Conservation (phyloP, 2,113 vertebrate genomes). For the Pterophyllum scalare region DNA sequence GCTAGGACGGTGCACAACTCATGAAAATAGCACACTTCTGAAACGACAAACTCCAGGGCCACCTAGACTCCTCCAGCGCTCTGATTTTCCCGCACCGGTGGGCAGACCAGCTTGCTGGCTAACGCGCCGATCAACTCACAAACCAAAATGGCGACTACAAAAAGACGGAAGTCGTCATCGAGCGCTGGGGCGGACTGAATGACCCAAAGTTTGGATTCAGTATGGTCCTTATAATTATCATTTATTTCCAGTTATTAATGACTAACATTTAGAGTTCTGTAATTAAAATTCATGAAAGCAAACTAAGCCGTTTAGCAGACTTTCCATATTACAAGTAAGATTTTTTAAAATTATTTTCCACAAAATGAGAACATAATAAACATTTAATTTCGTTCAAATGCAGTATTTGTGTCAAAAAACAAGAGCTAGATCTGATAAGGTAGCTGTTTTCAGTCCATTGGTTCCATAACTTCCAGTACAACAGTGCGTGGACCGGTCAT, state of each 20-base stretch:
- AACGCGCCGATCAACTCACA: slow-evolving; percentile 46
- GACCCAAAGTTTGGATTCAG: not conserved
- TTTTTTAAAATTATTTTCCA: not conserved
- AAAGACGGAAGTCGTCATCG: slow-evolving; percentile 68
- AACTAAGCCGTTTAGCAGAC: not conserved
- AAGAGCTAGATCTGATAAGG: not conserved
- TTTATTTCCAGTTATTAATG: not conserved
- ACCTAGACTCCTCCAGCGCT: not conserved
- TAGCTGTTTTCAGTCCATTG: slow-evolving; percentile 71
- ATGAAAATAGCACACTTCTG: not conserved
- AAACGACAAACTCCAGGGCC: not conserved
- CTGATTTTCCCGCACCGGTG: not conserved
- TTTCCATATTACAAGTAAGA: not conserved
- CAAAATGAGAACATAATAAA: not conserved
- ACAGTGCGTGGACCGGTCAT: slow-evolving; percentile 87
- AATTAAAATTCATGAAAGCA: not conserved
- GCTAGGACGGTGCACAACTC: not conserved
- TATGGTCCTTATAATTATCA: not conserved
- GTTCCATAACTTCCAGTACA: slow-evolving; percentile 88
- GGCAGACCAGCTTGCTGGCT: slow-evolving; percentile 21
- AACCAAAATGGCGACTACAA: slow-evolving; percentile 75
- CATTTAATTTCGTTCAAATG: not conserved
- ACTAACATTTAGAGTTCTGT: not conserved
- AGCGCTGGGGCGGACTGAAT: not conserved
- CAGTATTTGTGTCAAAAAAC: not conserved